These are phyloP conservation scores for Drosophila macrospina DNA, from an alignment of 2,888 invertebrate genomes.

Conservation along the genomic window DNA sequence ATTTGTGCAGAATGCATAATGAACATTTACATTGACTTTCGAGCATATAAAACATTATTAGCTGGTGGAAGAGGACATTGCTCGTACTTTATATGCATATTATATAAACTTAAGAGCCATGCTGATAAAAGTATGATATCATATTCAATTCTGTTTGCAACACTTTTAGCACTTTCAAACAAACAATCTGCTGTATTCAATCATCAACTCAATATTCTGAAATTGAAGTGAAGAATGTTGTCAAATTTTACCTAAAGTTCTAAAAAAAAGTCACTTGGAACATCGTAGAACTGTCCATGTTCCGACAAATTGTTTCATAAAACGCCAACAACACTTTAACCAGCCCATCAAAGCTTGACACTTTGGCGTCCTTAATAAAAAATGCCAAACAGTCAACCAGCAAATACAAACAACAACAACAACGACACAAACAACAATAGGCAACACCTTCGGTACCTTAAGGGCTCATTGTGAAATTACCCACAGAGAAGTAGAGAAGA, in stretches of 20 bases:
- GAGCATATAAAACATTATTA: conserved; percentile 10
- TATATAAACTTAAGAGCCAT: background rate
- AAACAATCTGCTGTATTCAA: no score
- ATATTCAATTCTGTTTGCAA: no score
- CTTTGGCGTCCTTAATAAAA: conserved; percentile 39
- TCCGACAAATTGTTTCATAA: conserved; percentile 18
- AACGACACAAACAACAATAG: conserved; percentile 16
- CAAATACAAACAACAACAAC: conserved; percentile 22
- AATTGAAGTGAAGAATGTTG: no score
- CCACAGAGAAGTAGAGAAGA: background rate
- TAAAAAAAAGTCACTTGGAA: no score
- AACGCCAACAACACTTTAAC: conserved; percentile 49
- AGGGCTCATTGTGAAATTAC: conserved; percentile 26
- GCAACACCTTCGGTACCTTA: conserved; percentile 49
- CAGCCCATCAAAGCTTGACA: conserved; percentile 66
- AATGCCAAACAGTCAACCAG: conserved; percentile 39
- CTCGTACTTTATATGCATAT: background rate
- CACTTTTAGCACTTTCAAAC: no score
- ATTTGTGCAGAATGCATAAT: conserved; percentile 73
- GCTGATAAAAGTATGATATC: no score
- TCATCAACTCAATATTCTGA: no score
- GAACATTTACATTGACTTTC: conserved; percentile 28
- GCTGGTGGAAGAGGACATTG: background rate
- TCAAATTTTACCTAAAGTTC: no score
- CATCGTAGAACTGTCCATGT: no score